These are phyloP conservation scores for Vesta saturnalis DNA, from an alignment of 2,888 invertebrate genomes.

Conservation along the genomic window DNA sequence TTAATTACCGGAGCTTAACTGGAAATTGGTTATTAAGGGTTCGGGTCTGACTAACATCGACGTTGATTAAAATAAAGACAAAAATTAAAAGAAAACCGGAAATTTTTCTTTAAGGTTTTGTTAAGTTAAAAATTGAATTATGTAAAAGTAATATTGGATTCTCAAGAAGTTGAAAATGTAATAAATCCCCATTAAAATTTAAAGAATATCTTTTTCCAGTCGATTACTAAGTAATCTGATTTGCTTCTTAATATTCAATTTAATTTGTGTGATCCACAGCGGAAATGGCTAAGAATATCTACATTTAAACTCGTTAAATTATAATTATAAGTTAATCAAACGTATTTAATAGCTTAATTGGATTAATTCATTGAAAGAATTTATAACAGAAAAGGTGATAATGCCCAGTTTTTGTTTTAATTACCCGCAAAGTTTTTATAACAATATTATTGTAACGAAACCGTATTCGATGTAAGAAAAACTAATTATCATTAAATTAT, in stretches of 20 bases:
- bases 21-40: conserved; percentile 16
- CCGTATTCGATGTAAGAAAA: too few species aligned
- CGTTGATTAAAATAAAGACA: not conserved
- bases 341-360: conserved; percentile 36
- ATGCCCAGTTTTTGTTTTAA: too few species aligned
- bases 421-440: too few species aligned
- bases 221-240: conserved; percentile 38
- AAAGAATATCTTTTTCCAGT: conserved; percentile 38
- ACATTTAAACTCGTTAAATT: conserved; percentile 31
- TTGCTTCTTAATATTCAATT: conserved; percentile 38
- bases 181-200: conserved; percentile 39
- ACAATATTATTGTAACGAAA: too few species aligned
- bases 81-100: conserved; percentile 8
- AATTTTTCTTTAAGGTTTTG: conserved; percentile 13
- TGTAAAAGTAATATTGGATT: conserved; percentile 32
- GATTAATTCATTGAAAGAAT: conserved; percentile 28
- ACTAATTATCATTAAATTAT: too few species aligned
- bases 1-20: conserved; percentile 39
- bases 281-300: conserved; percentile 34
- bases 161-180: conserved; percentile 30
- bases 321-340: conserved; percentile 37
- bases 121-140: conserved; percentile 28
- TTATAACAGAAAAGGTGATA: conserved; percentile 14
- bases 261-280: conserved; percentile 27
- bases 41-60: not conserved